A percentile compares a stretch with the other conserved stretches of the same genome.
Conservation (phyloP, 1,140 invertebrate genomes). For the Sycobia sp. region DNA sequence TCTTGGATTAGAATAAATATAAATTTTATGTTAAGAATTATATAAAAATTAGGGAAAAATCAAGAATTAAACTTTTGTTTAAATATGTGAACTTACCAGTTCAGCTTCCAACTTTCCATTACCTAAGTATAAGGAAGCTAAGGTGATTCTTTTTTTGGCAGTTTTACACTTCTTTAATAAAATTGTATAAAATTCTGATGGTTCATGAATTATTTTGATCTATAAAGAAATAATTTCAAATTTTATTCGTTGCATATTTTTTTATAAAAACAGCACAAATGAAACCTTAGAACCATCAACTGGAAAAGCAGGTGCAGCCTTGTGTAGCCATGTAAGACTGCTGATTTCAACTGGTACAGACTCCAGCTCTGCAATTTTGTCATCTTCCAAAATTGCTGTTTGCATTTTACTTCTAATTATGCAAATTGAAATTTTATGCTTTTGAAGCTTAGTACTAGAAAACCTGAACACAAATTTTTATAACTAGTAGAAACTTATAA, state of each 20-base stretch:
- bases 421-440: not conserved
- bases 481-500: not conserved
- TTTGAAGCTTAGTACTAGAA: not conserved
- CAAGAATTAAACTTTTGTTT: no score
- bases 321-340: slow-evolving; percentile 68
- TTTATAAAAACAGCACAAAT: no score
- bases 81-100: slow-evolving; percentile 64
- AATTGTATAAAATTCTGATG: slow-evolving; percentile 76
- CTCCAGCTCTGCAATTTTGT: slow-evolving; percentile 42
- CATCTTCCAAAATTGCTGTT: slow-evolving; percentile 47
- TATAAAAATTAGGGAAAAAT: not conserved
- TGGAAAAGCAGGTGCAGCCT: slow-evolving; percentile 73
- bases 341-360: slow-evolving; percentile 40
- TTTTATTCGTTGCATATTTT: not conserved
- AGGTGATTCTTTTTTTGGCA: slow-evolving; percentile 79
- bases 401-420: slow-evolving; percentile 39
- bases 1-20: not conserved
- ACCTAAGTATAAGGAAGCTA: slow-evolving; percentile 94
- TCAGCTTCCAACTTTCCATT: slow-evolving; percentile 83
- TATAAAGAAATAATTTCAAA: slow-evolving; percentile 39
- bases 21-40: not conserved
- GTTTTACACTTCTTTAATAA: slow-evolving; percentile 72
- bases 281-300: slow-evolving; percentile 71
- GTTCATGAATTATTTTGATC: slow-evolving; percentile 76
- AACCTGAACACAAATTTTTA: slow-evolving; percentile 11